A percentile compares a stretch with the other conserved stretches of the same genome.
phyloP scores from a whole-genome alignment of 2,113 vertebrate genomes.

The Chionomys nivalis region DNA sequence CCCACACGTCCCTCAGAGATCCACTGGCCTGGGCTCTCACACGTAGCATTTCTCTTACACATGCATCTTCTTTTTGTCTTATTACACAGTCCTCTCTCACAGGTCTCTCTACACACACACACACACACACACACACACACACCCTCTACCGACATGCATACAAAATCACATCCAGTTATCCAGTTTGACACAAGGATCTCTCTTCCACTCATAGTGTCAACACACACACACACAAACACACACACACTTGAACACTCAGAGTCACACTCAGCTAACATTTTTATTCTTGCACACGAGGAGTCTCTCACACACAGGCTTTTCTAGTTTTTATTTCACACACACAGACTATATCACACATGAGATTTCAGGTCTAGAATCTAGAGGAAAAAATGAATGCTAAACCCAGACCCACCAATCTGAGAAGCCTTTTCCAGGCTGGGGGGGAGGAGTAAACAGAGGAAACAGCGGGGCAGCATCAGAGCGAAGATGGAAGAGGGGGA shows the following conservation, averaged over 20 bases:
- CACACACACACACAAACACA: background rate
- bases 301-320: conserved; percentile 38
- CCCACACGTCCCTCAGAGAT: background rate
- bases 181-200: background rate
- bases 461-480: background rate
- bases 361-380: conserved; percentile 5
- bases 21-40: background rate
- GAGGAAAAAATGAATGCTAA: conserved; percentile 6
- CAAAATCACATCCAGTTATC: background rate
- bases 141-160: background rate
- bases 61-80: background rate
- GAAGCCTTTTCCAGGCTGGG: background rate
- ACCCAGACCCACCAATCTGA: background rate
- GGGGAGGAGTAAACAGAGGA: conserved; percentile 71
- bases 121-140: background rate
- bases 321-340: conserved; percentile 34
- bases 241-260: background rate
- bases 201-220: background rate
- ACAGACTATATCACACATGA: background rate
- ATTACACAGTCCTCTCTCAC: background rate
- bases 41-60: background rate
- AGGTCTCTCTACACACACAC: background rate
- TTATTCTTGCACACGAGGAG: conserved; percentile 31
- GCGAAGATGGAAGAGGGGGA: conserved; percentile 47
- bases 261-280: conserved; percentile 18